Evolutionary conservation across 2,113 vertebrate species (phyloP), one percentile per base, ranked within the genome.

Genomic region (Oryzias curvinotus): DNA sequence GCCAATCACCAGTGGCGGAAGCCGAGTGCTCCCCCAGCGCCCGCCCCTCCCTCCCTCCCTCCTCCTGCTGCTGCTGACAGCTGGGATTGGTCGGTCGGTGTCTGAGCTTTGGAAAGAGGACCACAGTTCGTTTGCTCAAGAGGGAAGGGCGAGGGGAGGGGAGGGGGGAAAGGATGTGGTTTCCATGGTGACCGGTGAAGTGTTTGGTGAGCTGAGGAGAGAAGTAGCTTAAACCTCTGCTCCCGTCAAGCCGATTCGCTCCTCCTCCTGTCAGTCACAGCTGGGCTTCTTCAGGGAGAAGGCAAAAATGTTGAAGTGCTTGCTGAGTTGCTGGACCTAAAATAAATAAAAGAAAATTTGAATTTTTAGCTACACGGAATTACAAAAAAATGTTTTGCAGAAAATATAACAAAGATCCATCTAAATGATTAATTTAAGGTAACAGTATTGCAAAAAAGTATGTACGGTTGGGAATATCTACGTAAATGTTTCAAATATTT

Each of bases 201-300:
- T 93, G 93, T 91, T 91, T 87, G 92, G 91, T 90, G 91, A 87
- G 91, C 77, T 28, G 86, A 80, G 68, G 68, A 85, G 76, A 49
- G 77, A 75, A 56, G 75, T 75, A 44, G 75, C 86, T 91, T 97
- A 98, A 87, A 96, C 93, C 89, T 93, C 93, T 18, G 92, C 90
- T 83, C 84, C 89, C 82, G 77, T 91, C 90, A 96, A 87, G 90
- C 93, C 82, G 75, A 94, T 90, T 75, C 84, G 92, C 86, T 94
- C 92, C 81, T 96, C 95, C 85, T 94, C 95, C 86, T 94, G 97
- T 98, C 97, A 98, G 86, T 98, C 96, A 1, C 85, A 91, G 52
- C 81, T 93, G 65, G 94, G 92, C 81, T 97, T 98, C 88, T 91
- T 94, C 30, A 98, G 87, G 0, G 97, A 98, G 87, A 98, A 98